Evolutionary conservation across 53 echinoderm and acorn worm genomes (phyloP), one percentile per base, ranked within the genome.

Genomic region (Apostichopus leukothele): DNA sequence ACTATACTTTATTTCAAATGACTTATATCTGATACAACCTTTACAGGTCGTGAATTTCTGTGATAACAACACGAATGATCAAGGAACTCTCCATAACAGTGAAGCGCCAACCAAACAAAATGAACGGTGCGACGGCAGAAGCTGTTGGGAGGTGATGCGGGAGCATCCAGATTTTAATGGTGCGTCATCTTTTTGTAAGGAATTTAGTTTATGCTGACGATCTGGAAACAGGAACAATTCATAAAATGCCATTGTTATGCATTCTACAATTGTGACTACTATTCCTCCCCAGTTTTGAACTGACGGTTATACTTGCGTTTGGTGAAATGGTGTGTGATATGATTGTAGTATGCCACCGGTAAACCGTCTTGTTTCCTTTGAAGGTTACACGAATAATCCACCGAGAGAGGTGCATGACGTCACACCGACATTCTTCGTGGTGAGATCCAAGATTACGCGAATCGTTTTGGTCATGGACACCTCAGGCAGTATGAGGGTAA

Each of bases 21-120:
- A 7, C 16, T 63, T 53, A 13, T 3, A 9, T 81, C 0, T 9
- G 8, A 21, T 81, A 22, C 12, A 18, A n/a, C 7, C 7, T 4
- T 3, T 39, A 3, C 55, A 81, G 81, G 60, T 81, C 6, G 53
- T 81, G 18, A 81, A 81, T 57, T 81, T 81, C 6, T 81, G 81
- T 18, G 81, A 81, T 59, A 81, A 19, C 55, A 57, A 81, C 81
- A 8, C 81, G 1, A 19, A 53, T 23, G 55, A 81, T 9, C 81
- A 54, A 0, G 55, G 81, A 21, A 14, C 55, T 19, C 12, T 81
- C 7, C 81, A 81, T 59, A 81, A 81, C 81, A 81, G 54, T 19
- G 81, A 81, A 52, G 81, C 81, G 18, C 81, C 81, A 54, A 54
- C 59, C 60, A 81, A 81, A 59, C 81, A 81, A 7, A 81, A 81